Base-by-base conservation (phyloP, 2,888 invertebrate genomes). In the Ornithoptera alexandrae region DNA sequence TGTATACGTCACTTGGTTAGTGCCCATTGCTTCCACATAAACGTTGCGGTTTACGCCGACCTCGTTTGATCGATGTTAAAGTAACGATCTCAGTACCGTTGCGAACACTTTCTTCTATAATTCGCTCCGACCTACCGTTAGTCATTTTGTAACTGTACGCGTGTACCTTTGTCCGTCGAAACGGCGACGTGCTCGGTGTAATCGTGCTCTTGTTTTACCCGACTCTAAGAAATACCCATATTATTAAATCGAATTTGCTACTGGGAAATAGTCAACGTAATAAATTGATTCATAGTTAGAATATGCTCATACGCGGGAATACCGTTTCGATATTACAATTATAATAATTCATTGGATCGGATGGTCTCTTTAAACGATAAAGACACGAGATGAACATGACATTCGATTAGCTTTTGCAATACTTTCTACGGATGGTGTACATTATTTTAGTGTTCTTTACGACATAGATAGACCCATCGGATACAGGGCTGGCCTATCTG, bases 21-120 rank as follows among this genome's bases (percentile, higher is more conserved):
- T 62, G 39, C 30, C 50, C 17, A n/a, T 42, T 46, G 42, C 4
- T 46, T 42, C 20, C 30, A 12, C 24, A 22, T 42, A 42, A 60
- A 42, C 68, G 50, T 74, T 75, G 71, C 67, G 75, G 74, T 74
- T 71, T 77, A 75, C 79, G 77, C 73, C 81, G 88, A 77, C 87
- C 89, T 81, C 85, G 84, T 85, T 88, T 80, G 81, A 79, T 70
- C 65, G 73, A 72, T 78, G 81, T 86, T 85, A 58, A 39, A 81
- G 86, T 82, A 83, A 84, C 82, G 83, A 79, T 86, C 79, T 75
- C 77, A 79, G 82, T 89, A 88, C 89, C 89, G 89, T 89, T 89
- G 81, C 79, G 69, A 77, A 83, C 80, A 84, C 86, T 87, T 87
- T 89, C 87, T 81, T 80, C 77, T 65, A 60, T 69, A 72, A 69